These are phyloP conservation scores for Podilymbus podiceps DNA, from an alignment of 2,113 vertebrate genomes.

Conservation along the genomic window DNA sequence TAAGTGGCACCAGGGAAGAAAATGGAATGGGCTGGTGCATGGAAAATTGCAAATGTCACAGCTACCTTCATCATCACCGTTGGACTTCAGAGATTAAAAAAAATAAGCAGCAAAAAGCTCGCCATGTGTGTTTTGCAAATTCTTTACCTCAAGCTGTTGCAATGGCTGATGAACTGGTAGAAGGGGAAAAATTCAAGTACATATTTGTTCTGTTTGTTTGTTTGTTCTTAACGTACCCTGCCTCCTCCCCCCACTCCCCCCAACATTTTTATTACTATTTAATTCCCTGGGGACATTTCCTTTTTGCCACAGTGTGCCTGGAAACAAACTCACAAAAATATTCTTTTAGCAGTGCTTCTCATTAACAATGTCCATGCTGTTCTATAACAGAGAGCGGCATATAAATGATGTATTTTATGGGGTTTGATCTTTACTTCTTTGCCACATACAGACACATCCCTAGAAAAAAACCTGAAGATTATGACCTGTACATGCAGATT, in stretches of 20 bases:
- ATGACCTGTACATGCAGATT: background rate
- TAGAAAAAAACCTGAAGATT: background rate
- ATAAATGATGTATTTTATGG: slow-evolving; percentile 92
- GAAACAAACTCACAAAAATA: slow-evolving; percentile 79
- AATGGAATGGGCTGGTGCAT: slow-evolving; percentile 96
- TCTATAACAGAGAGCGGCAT: slow-evolving; percentile 84
- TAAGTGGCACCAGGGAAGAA: slow-evolving; percentile 93
- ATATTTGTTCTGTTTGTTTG: slow-evolving; percentile 72
- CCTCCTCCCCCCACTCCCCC: too few species aligned
- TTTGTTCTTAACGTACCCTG: background rate
- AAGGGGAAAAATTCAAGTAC: slow-evolving; percentile 38
- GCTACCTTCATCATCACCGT: slow-evolving; percentile 90
- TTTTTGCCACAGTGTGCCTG: slow-evolving; percentile 76
- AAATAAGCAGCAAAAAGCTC: slow-evolving; percentile 72
- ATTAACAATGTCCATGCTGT: slow-evolving; percentile 87
- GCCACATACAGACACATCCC: slow-evolving; percentile 76
- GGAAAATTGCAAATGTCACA: slow-evolving; percentile 99
- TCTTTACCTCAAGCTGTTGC: slow-evolving; percentile 81
- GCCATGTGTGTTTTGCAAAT: slow-evolving; percentile 81
- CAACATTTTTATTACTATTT: slow-evolving; percentile 23
- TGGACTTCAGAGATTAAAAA: slow-evolving; percentile 83
- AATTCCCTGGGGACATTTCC: slow-evolving; percentile 75
- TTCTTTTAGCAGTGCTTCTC: slow-evolving; percentile 81
- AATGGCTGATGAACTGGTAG: slow-evolving; percentile 64
- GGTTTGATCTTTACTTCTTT: slow-evolving; percentile 85